A percentile compares a stretch with the other conserved stretches of the same genome.
Evolutionary conservation across 2,113 vertebrate species (phyloP).

Genomic region (Mustela lutreola): DNA sequence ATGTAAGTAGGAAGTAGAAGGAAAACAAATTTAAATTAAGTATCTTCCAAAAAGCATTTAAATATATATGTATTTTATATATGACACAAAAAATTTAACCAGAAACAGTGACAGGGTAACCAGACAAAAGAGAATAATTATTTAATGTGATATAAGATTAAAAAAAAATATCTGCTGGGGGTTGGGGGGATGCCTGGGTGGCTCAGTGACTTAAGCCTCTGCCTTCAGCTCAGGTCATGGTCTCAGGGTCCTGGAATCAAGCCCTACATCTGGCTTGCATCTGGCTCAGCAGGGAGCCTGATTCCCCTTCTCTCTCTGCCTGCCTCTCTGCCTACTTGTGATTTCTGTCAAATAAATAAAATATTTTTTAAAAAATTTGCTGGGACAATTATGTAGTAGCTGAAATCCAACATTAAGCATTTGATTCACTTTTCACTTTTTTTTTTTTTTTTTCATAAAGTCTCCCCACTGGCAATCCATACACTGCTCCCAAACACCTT

Average conservation of each 20-base stretch:
- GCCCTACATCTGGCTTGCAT: too few relatives aligned
- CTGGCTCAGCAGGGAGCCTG: too few relatives aligned
- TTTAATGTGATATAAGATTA: background rate
- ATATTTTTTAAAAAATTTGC: background rate
- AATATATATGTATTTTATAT: background rate
- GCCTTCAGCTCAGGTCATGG: too few relatives aligned
- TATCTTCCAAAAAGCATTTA: background rate
- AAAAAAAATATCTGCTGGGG: background rate
- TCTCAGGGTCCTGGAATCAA: too few relatives aligned
- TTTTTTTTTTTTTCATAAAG: background rate
- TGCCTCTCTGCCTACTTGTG: too few relatives aligned
- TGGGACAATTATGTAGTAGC: background rate
- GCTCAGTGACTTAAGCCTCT: too few relatives aligned
- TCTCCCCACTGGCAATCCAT: background rate
- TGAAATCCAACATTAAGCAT: conserved; percentile 10
- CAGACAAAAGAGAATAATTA: background rate
- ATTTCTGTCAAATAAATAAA: too few relatives aligned
- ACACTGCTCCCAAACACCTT: background rate
- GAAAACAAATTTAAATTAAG: background rate
- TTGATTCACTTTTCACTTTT: background rate
- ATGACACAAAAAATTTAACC: background rate
- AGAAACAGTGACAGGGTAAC: background rate
- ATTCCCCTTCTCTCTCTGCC: too few relatives aligned
- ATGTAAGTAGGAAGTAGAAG: background rate
- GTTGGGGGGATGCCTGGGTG: too few relatives aligned